phyloP scores from a whole-genome alignment of 2,888 invertebrate genomes.

The Panorpa germanica region DNA sequence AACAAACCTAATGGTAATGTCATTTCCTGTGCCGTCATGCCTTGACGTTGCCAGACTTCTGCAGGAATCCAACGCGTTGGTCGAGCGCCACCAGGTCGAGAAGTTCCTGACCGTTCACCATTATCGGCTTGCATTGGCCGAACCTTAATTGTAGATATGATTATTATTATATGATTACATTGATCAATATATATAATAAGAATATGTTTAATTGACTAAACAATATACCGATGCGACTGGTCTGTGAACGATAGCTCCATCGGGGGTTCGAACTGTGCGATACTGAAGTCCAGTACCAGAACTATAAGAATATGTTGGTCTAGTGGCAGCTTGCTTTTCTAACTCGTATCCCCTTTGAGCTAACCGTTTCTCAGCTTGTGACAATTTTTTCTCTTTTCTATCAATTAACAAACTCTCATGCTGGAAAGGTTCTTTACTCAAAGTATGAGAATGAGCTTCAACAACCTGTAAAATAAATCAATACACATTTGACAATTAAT shows the following conservation, averaged over 20 bases:
- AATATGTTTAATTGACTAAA: constrained; percentile 1
- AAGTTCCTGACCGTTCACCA: constrained; percentile 19
- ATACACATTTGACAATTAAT: no score
- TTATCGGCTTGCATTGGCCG: constrained; percentile 66
- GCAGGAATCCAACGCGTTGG: constrained; percentile 65
- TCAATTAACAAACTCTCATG: constrained; percentile 91
- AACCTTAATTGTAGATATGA: constrained; percentile 23
- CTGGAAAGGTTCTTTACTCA: constrained; percentile 79
- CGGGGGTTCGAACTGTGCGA: constrained; percentile 33
- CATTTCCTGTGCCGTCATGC: constrained; percentile 91
- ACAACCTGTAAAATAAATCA: constrained; percentile 29
- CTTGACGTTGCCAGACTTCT: constrained; percentile 81
- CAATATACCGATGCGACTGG: constrained; percentile 41
- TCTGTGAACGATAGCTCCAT: constrained; percentile 39
- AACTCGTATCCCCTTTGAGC: constrained; percentile 85
- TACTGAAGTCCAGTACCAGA: constrained; percentile 30
- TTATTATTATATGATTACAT: constrained; percentile 1
- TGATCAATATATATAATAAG: neutral
- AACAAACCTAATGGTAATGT: constrained; percentile 60
- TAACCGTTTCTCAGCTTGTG: constrained; percentile 79
- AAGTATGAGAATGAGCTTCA: constrained; percentile 35
- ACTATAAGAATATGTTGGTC: constrained; percentile 32
- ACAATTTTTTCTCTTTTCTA: constrained; percentile 84
- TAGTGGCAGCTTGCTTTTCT: constrained; percentile 71
- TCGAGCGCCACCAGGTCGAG: constrained; percentile 26